Evolutionary conservation across 2,888 invertebrate species (phyloP), one percentile per base, ranked within the genome.

Genomic region (Callyntrura sp.): DNA sequence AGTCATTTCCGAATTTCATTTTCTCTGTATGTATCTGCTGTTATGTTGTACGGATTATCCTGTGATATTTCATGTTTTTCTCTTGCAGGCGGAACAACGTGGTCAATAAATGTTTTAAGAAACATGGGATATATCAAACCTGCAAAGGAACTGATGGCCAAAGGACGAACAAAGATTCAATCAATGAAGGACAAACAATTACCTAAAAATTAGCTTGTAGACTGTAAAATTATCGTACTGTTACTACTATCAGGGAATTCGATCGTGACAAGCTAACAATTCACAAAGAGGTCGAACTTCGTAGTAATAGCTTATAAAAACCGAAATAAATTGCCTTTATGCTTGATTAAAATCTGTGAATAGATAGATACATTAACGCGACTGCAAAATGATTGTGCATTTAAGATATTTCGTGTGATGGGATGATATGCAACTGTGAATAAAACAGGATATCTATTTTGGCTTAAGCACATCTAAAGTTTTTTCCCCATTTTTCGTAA

Each of bases 91-190:
- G 97, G 98, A 70, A 98, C 98, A 23, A 98, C 98, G 20, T 94
- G 97, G 94, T 96, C 97, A 8, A 98, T 98, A 88, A 97, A 96
- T 93, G 97, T 97, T 94, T 95, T 99, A 92, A 97, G 96, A 93
- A 96, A 96, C 93, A 96, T 96, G 94, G 98, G 98, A 79, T 97
- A 97, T 94, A 97, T 98, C 90, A 97, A 97, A 94, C 97, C 98
- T 20, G 96, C 96, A 25, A 95, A 95, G 85, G 96, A 96, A 93
- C 94, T 96, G 92, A 94, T 97, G 11, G 88, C 91, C 48, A 91
- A 91, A 43, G 91, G 92, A 60, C 96, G 96, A 94, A 96, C 96
- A 94, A 96, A 85, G 57, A 83, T 91, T 43, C 83, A 90, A 65
- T 82, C 73, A 17, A n/a, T 89, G 17, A 91, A 85, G 73, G 88